A percentile compares a stretch with the other conserved stretches of the same genome.
Conservation (phyloP, 2,113 vertebrate species). For the Ciconia boyciana region DNA sequence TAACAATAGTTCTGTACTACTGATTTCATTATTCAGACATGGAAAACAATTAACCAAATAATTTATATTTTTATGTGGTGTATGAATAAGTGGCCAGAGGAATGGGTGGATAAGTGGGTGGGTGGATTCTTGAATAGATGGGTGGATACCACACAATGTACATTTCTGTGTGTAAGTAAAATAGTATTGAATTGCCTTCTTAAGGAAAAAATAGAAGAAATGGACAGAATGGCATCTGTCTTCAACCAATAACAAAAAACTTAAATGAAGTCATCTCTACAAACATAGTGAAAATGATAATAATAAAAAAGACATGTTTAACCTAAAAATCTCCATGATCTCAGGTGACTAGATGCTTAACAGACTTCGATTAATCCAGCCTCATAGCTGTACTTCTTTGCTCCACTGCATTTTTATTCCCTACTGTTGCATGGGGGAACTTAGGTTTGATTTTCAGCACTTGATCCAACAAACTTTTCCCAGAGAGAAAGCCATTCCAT, state of each 20-base stretch:
- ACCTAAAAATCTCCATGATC: neutral
- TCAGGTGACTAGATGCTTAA: neutral
- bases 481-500: conserved; percentile 16
- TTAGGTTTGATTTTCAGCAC: neutral
- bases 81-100: neutral
- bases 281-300: neutral
- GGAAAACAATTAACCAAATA: neutral
- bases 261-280: neutral
- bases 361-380: neutral
- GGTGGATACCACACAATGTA: neutral
- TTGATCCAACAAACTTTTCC: conserved; percentile 2
- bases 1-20: neutral
- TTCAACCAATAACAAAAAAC: neutral
- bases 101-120: neutral
- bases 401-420: neutral
- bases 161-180: neutral
- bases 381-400: neutral
- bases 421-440: neutral
- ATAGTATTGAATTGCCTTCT: neutral
- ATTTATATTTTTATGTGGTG: neutral
- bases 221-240: neutral
- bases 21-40: neutral
- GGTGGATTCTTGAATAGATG: neutral
- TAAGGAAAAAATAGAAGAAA: neutral
- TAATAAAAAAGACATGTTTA: neutral